Evolutionary conservation across 2,797 vertebrate genomes (phyloP).

Genomic region (Prunella strophiata): DNA sequence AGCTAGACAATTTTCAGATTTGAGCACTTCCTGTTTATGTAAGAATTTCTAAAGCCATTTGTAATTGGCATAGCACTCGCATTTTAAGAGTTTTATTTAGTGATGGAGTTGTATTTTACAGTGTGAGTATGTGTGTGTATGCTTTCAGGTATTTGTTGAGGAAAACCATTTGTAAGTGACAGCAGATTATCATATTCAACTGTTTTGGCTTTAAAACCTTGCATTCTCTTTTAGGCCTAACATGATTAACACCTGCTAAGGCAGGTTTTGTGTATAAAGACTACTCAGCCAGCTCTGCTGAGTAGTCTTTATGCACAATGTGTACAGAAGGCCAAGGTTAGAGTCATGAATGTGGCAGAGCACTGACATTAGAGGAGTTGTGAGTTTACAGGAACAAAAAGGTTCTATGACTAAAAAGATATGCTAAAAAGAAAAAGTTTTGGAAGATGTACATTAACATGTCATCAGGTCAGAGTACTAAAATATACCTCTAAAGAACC

Average conservation of each 20-base stretch:
- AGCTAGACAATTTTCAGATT: neutral
- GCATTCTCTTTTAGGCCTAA: neutral
- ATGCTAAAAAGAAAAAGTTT: accelerated
- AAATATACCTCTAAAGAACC: neutral
- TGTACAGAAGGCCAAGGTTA: neutral
- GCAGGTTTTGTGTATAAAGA: neutral
- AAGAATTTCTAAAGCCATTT: neutral
- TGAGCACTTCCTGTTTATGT: neutral
- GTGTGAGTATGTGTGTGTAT: too few relatives aligned
- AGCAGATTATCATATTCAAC: neutral
- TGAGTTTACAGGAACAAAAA: neutral
- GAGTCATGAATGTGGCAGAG: neutral
- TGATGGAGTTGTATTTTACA: neutral
- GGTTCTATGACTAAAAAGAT: neutral
- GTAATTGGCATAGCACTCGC: neutral
- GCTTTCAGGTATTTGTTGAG: neutral
- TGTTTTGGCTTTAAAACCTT: neutral
- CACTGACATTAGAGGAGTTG: neutral
- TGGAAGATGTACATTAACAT: neutral
- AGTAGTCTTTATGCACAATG: neutral
- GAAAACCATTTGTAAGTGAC: neutral
- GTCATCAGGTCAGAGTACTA: neutral
- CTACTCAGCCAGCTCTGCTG: neutral
- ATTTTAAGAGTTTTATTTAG: neutral
- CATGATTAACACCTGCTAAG: neutral